Percentiles rank a stretch among this genome's conserved stretches.
phyloP scores from a whole-genome alignment of 2,113 vertebrate genomes.

The Aegithalos caudatus region DNA sequence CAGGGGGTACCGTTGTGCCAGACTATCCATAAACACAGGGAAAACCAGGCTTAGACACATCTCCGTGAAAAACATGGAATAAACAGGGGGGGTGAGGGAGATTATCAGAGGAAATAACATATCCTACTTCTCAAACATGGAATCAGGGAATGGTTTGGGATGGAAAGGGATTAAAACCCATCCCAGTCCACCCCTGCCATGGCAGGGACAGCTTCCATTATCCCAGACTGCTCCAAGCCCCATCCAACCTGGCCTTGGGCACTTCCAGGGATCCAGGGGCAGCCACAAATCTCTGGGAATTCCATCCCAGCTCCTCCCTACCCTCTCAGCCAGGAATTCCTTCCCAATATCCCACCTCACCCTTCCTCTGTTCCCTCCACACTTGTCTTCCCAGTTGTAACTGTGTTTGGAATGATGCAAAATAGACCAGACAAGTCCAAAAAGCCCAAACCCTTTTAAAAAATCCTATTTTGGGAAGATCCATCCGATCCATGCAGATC shows the following conservation, averaged over 20 bases:
- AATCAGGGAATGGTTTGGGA: neutral
- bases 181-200: neutral
- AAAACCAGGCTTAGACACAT: neutral
- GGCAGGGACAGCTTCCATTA: neutral
- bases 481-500: neutral
- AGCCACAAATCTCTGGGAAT: neutral
- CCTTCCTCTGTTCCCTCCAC: neutral
- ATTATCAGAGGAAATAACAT: neutral
- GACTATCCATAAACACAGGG: neutral
- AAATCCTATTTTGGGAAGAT: constrained; percentile 4
- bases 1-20: neutral
- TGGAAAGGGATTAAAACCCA: no score
- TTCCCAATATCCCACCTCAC: neutral
- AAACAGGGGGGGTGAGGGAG: neutral
- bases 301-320: fast-evolving
- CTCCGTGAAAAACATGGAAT: neutral
- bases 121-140: neutral
- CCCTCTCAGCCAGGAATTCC: neutral
- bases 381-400: neutral
- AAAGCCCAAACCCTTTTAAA: neutral
- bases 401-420: neutral
- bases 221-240: neutral
- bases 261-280: neutral
- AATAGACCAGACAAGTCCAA: neutral
- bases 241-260: fast-evolving